Evolutionary conservation across 2,797 vertebrate genomes (phyloP), one percentile per base, ranked within the genome.

Genomic region (Threskiornis aethiopicus): DNA sequence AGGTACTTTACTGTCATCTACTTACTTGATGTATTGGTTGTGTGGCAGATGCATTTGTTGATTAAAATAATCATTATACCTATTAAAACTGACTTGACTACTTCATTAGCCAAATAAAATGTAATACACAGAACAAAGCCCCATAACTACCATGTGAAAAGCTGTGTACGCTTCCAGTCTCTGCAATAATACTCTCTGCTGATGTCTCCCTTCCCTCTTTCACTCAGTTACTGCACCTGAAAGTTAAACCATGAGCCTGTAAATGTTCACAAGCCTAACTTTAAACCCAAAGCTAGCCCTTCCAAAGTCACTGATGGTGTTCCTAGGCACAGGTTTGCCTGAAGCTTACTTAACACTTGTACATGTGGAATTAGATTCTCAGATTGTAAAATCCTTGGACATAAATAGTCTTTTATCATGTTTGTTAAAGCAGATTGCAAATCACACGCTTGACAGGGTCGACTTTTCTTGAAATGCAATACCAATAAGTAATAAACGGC

Each of bases 301-400:
- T 24, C 21, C 1, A 0, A 11, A 42, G n/a, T n/a, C 80, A 58
- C 33, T 10, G 18, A 2, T 0, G 24, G 28, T 13, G 11, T 1
- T 84, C 49, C 18, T 4, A n/a, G 70, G 81, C 72, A 64, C 5
- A 5, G 37, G 26, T 10, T 33, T 6, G 33, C 13, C 73, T 21
- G 64, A 17, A 37, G 31, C 12, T 86, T 2, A 44, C 61, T 69
- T n/a, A 37, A 22, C 20, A 13, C 11, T 21, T 3, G 15, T 21
- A 16, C 0, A 2, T 17, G 24, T 13, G 46, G 57, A 41, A 51
- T 81, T n/a, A n/a, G 55, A 18, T 5, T 37, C 31, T 46, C 41
- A 59, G 41, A 16, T 1, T 64, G 57, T 37, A 67, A 89, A 80
- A 33, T 11, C 44, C 47, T 61, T 5, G 79, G 64, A 9, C 25